Base-by-base conservation (phyloP, 1,140 invertebrate genomes). In the Anastrepha obliqua region DNA sequence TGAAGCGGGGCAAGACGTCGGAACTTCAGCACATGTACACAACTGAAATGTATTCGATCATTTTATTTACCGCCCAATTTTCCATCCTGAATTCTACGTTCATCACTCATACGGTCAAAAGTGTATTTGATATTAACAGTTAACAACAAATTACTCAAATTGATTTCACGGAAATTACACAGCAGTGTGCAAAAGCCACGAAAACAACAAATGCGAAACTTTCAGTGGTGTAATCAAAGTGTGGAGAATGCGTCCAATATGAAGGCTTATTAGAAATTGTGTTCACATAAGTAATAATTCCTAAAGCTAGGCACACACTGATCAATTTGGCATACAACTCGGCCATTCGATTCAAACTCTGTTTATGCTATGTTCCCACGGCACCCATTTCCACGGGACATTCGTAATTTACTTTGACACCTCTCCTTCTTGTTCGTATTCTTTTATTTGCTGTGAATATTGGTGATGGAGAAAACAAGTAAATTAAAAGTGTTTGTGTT, bases 191-290 rank as follows among this genome's bases (percentile, higher is more conserved):
- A 81, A 81, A 55, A 42, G 74, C 74, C 47, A 81, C 74, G 74
- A 55, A 81, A 81, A 81, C 74, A 81, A 81, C 74, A 55, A 81
- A 81, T 55, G 47, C 74, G 17, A 74, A 74, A 74, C 2, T n/a
- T 29, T 17, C 7, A 20, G n/a, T 55, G 6, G 11, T 55, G 47
- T 55, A 55, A 17, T 47, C 47, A 81, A 8, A 74, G 15, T 42
- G 8, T 3, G 15, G 4, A 13, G 42, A 47, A 74, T 67, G 29
- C 29, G 29, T 29, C 29, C 29, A 29, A 29, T 29, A 29, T 29
- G 29, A 29, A 29, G 29, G 29, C 29, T 29, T 29, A 29, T 29
- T 29, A 29, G 29, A 29, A 29, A 29, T 29, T 29, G 29, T 29
- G 29, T 29, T 29, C 29, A 29, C 29, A 29, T 29, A 29, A 29